Evolutionary conservation across 35 echinoderm and acorn worm genomes (phyloP), one percentile per base, ranked within the genome.

Genomic region (Stichopus chloronotus): DNA sequence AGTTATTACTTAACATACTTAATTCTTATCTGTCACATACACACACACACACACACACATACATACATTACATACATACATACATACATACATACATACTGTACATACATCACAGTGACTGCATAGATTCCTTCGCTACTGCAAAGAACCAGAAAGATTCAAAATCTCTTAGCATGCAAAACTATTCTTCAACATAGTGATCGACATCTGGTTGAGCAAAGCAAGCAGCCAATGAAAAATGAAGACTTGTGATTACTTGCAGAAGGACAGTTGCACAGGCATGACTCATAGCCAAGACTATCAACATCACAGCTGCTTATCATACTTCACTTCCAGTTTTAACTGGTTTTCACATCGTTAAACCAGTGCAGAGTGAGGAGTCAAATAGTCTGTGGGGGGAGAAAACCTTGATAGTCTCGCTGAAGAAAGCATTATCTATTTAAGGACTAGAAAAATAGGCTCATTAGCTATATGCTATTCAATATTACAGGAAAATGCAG

Each of bases 291-390:
- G 54, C 80, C 25, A 55, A 24, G 55, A 10, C 55, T 16, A 83
- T 7, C 80, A 83, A 43, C 80, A 43, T 43, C 30, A 83, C 80
- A 83, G 80, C 80, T 83, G 80, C 52, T 83, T 43, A 83, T 83
- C 25, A 24, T 52, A 5, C 8, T 7, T 52, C 53, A 83, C 55
- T 43, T 83, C 80, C 80, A 55, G 80, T 17, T 83, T 24, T 55
- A 83, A 83, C 80, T 83, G 53, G 80, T 56, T 83, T n/a, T 12
- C 43, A 83, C 43, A 12, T 43, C 55, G 17, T 22, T 53, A 53
- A 24, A 83, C 80, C 80, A 53, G 80, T 5, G n/a, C 52, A 83
- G 80, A 43, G 30, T 43, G 30, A 43, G 55, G 80, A 43, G 30
- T 43, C 1, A 43, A 43, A 43, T 19, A 14, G 61, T 65, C 61